These are phyloP conservation scores for human DNA, from an alignment of 2,113 vertebrate species.

Conservation along the genomic window GRCh38 chr3:7971501-7972000, in stretches of 20 bases:
- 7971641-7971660: neutral
- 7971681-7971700: neutral
- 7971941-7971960: neutral
- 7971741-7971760: neutral
- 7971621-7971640: neutral
- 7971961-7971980: neutral
- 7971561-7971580: neutral
- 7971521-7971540: neutral
- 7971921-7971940: neutral
- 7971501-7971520: neutral
- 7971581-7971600: constrained; percentile 23
- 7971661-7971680: neutral
- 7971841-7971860: neutral
- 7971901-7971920: neutral
- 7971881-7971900: neutral
- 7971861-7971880: rapidly evolving
- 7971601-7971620: neutral
- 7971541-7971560: neutral
- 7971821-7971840: neutral
- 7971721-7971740: neutral
- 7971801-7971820: neutral
- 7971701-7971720: neutral
- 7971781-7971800: neutral
- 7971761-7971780: neutral
- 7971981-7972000: neutral